Conservation (phyloP, 1,140 invertebrate species). For the Elysia chlorotica region DNA sequence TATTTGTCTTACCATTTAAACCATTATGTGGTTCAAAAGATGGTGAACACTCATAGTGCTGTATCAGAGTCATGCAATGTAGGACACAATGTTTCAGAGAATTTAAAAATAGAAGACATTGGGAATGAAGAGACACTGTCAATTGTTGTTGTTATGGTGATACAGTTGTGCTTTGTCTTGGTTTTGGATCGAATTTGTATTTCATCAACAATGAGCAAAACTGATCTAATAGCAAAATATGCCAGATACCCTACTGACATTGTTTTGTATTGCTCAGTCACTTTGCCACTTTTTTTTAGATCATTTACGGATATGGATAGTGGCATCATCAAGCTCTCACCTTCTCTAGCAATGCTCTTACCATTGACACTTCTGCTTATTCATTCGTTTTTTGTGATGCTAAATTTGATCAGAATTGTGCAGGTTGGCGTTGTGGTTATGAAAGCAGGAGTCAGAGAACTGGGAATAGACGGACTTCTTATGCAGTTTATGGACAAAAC, state of each 20-base stretch:
- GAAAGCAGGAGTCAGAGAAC: slow-evolving; percentile 1
- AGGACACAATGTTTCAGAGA: neutral
- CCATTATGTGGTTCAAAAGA: neutral
- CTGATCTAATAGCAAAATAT: neutral
- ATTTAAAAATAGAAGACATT: neutral
- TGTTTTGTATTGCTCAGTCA: slow-evolving; percentile 6
- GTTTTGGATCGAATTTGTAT: slow-evolving; percentile 19
- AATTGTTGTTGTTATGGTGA: slow-evolving; percentile 1
- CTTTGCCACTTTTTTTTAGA: slow-evolving; percentile 10
- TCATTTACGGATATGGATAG: neutral
- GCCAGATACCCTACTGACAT: neutral
- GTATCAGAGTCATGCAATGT: neutral
- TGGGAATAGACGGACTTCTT: slow-evolving; percentile 20
- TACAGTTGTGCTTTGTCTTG: slow-evolving; percentile 8
- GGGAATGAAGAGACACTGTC: neutral
- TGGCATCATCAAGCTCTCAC: neutral
- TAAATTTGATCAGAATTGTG: neutral
- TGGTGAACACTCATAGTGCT: neutral
- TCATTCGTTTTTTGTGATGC: slow-evolving; percentile 13
- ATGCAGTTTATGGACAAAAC: slow-evolving; percentile 12
- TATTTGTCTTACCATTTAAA: slow-evolving; percentile 13
- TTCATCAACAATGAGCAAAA: neutral
- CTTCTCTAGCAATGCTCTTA: neutral
- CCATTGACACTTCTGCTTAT: slow-evolving; percentile 1
- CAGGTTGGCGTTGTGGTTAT: neutral